Evolutionary conservation across 2,888 invertebrate genomes (phyloP), one percentile per base, ranked within the genome.

Genomic region (Aspidiotus rigidus): DNA sequence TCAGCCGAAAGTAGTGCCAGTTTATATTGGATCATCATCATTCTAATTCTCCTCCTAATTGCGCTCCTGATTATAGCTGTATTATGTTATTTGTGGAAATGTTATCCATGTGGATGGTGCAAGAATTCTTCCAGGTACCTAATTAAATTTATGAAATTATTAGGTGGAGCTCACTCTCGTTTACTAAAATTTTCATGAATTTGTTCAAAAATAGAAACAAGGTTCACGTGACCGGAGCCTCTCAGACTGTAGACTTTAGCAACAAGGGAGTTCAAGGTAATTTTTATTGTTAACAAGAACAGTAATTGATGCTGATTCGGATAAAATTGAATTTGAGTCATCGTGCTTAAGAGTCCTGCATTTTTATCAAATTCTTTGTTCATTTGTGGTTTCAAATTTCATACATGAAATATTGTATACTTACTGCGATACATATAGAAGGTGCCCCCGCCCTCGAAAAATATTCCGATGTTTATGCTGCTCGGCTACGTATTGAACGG

Each of bases 11-110:
- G 41, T 10, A 39, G 60, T 39, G 59, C 39, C 28, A 66, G 49
- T 67, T 76, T 83, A 54, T 86, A 88, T 76, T 92, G 92, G 92
- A 77, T 92, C 28, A 79, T 92, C 64, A 86, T 92, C 73, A 78
- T 90, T 15, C 78, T 93, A 72, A 86, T 89, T 62, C 82, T 92
- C 41, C 78, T 92, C 71, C 84, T 90, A 73, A 83, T 90, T 0
- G 75, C 90, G 41, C 84, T 87, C 11, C 82, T 89, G 73, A 78
- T 89, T 70, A 82, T 86, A 66, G 80, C 91, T 62, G 84, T 92
- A 72, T 81, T 89, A 71, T 93, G 92, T 78, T 91, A 91, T 76
- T 86, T 90, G 72, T 91, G 90, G 76, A 87, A 88, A 74, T 87
- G 88, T 75, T 91, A 91, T 76, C 90, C 90, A n/a, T 28, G 28